Conservation (phyloP, 2,797 vertebrate species). For the Cirrhinus molitorella region DNA sequence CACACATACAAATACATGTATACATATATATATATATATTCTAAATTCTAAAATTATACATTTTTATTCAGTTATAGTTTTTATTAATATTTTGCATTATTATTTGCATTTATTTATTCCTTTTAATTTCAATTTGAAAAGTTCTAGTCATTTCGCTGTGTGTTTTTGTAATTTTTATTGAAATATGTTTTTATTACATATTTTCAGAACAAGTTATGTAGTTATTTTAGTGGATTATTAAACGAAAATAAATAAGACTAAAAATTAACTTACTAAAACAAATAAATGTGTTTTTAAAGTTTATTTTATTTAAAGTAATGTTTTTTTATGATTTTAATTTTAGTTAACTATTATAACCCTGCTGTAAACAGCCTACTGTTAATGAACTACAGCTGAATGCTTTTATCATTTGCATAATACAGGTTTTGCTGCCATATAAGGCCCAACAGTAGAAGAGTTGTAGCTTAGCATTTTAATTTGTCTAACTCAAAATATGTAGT, state of each 20-base stretch:
- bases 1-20: too few relatives aligned
- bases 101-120: background rate
- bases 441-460: background rate
- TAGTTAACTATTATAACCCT: background rate
- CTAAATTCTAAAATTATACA: too few relatives aligned
- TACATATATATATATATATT: too few relatives aligned
- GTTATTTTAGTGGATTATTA: too few relatives aligned
- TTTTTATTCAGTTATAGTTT: too few relatives aligned
- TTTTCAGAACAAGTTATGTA: too few relatives aligned
- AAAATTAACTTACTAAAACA: background rate
- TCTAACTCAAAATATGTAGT: background rate
- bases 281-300: background rate
- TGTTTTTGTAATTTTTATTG: background rate
- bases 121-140: background rate
- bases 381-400: background rate
- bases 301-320: background rate
- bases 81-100: background rate
- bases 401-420: background rate
- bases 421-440: background rate
- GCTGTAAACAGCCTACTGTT: background rate
- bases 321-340: background rate
- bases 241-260: too few relatives aligned
- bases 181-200: background rate
- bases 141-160: background rate
- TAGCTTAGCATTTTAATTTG: background rate